Percentiles rank a stretch among this genome's conserved stretches.
Conservation (phyloP, 2,113 vertebrate genomes). For the Panthera uncia region DNA sequence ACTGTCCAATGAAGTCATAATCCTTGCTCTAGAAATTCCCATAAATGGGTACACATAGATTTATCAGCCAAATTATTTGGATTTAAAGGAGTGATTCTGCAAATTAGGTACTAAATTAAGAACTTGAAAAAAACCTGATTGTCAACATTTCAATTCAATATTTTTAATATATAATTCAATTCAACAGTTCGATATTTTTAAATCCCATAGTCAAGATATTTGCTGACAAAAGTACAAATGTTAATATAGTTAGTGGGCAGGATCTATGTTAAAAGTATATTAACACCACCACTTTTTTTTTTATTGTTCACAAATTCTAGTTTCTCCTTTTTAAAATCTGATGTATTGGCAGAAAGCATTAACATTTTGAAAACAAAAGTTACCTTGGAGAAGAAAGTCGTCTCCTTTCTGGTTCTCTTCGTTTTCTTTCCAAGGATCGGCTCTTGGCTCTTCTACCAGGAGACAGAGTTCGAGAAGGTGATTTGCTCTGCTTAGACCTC, state of each 20-base stretch:
- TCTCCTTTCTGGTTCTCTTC: slow-evolving; percentile 92
- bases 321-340: background rate
- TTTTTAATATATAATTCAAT: background rate
- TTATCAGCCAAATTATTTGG: background rate
- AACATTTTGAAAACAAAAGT: background rate
- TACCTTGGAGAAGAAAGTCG: slow-evolving; percentile 94
- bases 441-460: slow-evolving; percentile 91
- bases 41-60: background rate
- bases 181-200: background rate
- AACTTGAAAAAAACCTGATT: background rate
- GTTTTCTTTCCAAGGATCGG: slow-evolving; percentile 91
- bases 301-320: background rate
- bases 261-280: background rate
- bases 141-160: background rate
- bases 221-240: background rate
- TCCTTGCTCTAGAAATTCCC: background rate
- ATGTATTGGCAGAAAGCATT: background rate
- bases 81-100: background rate
- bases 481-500: slow-evolving; percentile 90
- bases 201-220: background rate
- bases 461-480: slow-evolving; percentile 91
- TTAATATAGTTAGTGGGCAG: background rate
- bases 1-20: background rate
- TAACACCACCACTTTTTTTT: background rate
- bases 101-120: slow-evolving; percentile 7